phyloP scores from a whole-genome alignment of 2,797 vertebrate genomes.

The Melopsittacus undulatus region DNA sequence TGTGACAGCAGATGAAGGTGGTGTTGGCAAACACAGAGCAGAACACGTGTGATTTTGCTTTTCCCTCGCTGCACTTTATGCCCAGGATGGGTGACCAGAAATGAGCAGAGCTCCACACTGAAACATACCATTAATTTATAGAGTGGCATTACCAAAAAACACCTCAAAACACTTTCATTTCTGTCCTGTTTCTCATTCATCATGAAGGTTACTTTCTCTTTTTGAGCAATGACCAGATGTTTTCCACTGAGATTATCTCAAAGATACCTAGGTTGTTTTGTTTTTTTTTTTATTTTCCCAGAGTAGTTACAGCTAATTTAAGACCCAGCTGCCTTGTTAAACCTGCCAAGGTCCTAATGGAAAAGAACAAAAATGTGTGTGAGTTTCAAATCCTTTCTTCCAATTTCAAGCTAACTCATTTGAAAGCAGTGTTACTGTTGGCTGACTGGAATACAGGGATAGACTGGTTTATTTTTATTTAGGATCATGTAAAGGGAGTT shows the following conservation, averaged over 20 bases:
- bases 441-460: not conserved
- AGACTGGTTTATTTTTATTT: not conserved
- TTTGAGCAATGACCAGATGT: not conserved
- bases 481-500: not conserved
- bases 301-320: constrained; percentile 2
- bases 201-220: not conserved
- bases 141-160: not conserved
- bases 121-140: not conserved
- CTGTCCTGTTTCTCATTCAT: not conserved
- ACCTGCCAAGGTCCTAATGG: not conserved
- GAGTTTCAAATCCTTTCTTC: not conserved
- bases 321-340: constrained; percentile 1
- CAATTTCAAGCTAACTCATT: not conserved
- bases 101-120: not conserved
- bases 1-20: not conserved
- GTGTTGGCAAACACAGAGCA: not conserved
- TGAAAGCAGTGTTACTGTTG: not conserved
- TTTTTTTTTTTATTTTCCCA: not conserved
- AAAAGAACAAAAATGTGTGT: not conserved
- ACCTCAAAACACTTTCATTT: not conserved
- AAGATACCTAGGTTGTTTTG: not conserved
- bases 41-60: not conserved
- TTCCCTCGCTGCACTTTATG: not conserved
- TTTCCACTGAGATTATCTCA: constrained; percentile 20
- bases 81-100: not conserved